Conservation (phyloP, 2,888 invertebrate genomes). For the Saturnia pavonia region DNA sequence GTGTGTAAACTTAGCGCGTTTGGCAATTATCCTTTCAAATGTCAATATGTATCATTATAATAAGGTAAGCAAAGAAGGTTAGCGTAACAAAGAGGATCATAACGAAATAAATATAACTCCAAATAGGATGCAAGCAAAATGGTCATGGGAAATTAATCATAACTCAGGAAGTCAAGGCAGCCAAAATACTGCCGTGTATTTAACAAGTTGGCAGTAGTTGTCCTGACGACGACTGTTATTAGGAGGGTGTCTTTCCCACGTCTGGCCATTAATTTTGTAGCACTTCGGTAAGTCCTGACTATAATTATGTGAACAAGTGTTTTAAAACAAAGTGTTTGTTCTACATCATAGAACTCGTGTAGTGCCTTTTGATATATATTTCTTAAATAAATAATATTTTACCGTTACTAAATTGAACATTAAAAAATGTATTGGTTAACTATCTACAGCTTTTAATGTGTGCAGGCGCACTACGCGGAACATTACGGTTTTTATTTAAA, state of each 20-base stretch:
- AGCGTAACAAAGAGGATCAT: background rate
- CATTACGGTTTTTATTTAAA: conserved; percentile 79
- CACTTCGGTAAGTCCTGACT: conserved; percentile 49
- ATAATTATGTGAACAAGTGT: conserved; percentile 43
- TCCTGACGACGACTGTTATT: conserved; percentile 38
- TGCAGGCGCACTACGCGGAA: conserved; percentile 64
- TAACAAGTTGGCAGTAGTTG: conserved; percentile 22
- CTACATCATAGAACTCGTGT: conserved; percentile 30
- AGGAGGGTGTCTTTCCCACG: conserved; percentile 59
- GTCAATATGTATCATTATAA: too few relatives aligned
- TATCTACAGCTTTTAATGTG: conserved; percentile 55
- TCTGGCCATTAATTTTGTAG: conserved; percentile 42
- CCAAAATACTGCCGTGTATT: background rate
- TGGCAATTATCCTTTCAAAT: too few relatives aligned
- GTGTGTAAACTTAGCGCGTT: too few relatives aligned
- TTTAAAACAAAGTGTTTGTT: conserved; percentile 35
- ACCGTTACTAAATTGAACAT: conserved; percentile 32
- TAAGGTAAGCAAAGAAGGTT: background rate
- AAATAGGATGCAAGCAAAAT: conserved; percentile 1
- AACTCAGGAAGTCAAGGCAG: background rate
- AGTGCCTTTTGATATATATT: conserved; percentile 23
- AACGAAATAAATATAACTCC: background rate
- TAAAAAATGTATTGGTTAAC: conserved; percentile 30
- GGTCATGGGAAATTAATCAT: conserved; percentile 14
- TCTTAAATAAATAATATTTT: conserved; percentile 6